These are phyloP conservation scores for Holothuria glaberrima DNA, from an alignment of 35 echinoderm and acorn worm species.

Conservation along the genomic window DNA sequence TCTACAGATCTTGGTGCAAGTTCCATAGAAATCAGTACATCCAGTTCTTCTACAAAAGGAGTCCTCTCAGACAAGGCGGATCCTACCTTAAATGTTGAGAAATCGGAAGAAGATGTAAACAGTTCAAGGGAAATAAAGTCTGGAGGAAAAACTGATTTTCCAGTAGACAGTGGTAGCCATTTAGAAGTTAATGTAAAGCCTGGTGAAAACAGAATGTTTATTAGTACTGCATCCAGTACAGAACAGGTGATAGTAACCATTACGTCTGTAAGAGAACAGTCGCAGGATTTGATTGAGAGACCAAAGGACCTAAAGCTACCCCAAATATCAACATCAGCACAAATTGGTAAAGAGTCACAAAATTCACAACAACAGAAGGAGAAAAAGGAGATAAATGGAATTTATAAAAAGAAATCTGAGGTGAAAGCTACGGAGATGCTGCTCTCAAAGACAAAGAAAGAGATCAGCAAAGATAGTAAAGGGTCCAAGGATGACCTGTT, in stretches of 20 bases:
- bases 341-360: no score
- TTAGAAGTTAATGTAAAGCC: no score
- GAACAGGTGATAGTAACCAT: no score
- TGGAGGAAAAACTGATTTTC: neutral
- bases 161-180: neutral
- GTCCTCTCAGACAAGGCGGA: neutral
- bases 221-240: no score
- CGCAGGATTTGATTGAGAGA: neutral
- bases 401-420: neutral
- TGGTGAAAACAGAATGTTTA: no score
- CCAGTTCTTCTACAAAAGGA: neutral
- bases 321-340: neutral
- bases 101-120: neutral
- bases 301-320: constrained; percentile 28
- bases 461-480: neutral
- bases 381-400: neutral
- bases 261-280: no score
- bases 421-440: constrained; percentile 11
- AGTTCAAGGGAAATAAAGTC: neutral
- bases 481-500: constrained; percentile 14
- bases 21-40: neutral
- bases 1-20: neutral
- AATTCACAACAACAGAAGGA: no score
- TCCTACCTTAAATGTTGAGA: neutral
- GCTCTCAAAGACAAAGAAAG: constrained; percentile 23